Conservation (phyloP, 2,797 vertebrate genomes). For the Steatocranus sp. region DNA sequence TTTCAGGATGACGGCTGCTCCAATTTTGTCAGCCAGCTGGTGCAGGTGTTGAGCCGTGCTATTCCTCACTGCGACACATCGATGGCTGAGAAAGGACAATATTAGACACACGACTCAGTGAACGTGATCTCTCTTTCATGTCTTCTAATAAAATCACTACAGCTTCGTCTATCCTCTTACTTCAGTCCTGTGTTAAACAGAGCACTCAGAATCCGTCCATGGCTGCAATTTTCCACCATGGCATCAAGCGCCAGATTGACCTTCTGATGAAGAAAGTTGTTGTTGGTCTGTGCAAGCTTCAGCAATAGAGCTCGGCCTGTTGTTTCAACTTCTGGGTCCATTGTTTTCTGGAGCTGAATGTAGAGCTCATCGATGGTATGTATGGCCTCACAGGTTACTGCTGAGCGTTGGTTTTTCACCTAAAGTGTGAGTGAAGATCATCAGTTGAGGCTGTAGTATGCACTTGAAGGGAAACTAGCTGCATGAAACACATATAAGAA, state of each 20-base stretch:
- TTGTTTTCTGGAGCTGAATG: neutral
- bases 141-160: neutral
- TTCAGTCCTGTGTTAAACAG: neutral
- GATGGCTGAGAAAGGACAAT: neutral
- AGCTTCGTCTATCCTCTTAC: neutral
- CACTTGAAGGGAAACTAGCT: neutral
- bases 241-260: neutral
- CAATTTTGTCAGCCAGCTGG: neutral
- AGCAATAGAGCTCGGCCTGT: neutral
- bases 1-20: neutral
- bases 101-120: neutral
- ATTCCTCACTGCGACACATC: neutral
- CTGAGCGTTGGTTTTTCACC: slow-evolving; percentile 79
- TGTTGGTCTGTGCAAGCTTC: neutral
- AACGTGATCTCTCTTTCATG: neutral
- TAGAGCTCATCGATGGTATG: slow-evolving; percentile 45
- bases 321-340: neutral
- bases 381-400: slow-evolving; percentile 75
- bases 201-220: fast-evolving
- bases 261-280: neutral
- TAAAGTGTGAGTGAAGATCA: neutral
- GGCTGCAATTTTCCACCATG: neutral
- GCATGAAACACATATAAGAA: neutral
- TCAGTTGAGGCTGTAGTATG: neutral
- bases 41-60: neutral